A percentile compares a stretch with the other conserved stretches of the same genome.
Evolutionary conservation across 2,113 vertebrate species (phyloP).

Genomic region (Columbina picui): DNA sequence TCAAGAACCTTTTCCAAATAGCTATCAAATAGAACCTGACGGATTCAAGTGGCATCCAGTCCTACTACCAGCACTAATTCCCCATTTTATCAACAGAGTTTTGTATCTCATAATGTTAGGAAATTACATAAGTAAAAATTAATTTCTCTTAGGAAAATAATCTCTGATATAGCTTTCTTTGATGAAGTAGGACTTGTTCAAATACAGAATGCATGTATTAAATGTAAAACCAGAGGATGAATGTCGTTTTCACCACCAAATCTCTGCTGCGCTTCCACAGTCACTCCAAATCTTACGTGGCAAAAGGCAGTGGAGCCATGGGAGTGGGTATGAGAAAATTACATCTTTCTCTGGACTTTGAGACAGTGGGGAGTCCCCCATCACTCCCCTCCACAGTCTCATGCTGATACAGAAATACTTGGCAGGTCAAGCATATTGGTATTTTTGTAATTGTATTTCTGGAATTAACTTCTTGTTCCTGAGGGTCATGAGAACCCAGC

Average conservation of each 20-base stretch:
- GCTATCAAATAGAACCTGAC: not conserved
- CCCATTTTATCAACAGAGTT: not conserved
- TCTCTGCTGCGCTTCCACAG: not conserved
- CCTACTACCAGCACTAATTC: not conserved
- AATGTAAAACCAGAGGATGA: not conserved
- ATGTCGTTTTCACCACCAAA: not conserved
- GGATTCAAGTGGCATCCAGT: not conserved
- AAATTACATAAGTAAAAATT: not conserved
- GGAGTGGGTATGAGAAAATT: not conserved
- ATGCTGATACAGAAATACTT: constrained; percentile 53
- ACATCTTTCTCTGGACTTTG: not conserved
- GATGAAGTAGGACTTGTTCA: not conserved
- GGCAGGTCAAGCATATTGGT: constrained; percentile 55
- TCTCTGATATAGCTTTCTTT: not conserved
- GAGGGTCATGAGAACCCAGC: constrained; percentile 52
- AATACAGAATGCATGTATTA: not conserved
- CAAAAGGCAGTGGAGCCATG: not conserved
- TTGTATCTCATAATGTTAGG: not conserved
- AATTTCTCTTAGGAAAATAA: not conserved
- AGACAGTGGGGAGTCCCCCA: not conserved
- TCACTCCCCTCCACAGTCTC: not conserved
- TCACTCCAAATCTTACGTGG: not conserved
- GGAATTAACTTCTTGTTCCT: constrained; percentile 49
- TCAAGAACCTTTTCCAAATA: not conserved
- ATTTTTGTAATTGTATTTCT: constrained; percentile 65